Evolutionary conservation across 2,888 invertebrate species (phyloP).

Genomic region (Drosophila aldrichi): DNA sequence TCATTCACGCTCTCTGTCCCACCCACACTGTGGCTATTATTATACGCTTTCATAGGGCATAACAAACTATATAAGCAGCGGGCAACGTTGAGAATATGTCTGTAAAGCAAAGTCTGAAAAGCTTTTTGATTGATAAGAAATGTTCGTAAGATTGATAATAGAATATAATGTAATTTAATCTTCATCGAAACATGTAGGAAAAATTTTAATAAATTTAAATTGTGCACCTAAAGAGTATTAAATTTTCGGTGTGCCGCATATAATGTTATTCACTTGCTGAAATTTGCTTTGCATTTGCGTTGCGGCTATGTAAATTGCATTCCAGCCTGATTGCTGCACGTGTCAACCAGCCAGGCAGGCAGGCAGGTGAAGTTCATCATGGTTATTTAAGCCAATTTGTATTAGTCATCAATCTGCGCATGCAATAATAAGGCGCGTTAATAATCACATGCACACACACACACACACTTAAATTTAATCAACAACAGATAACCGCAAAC

Average conservation of each 20-base stretch:
- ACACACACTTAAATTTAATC: constrained; percentile 42
- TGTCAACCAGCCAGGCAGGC: constrained; percentile 18
- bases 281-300: constrained; percentile 58
- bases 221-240: neutral
- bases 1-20: neutral
- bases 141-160: no score
- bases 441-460: constrained; percentile 29
- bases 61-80: neutral
- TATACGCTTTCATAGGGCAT: neutral
- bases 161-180: no score
- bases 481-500: constrained; percentile 44
- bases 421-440: constrained; percentile 47
- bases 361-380: constrained; percentile 39
- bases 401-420: constrained; percentile 53
- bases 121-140: no score
- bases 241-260: neutral
- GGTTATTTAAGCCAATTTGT: constrained; percentile 61
- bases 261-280: constrained; percentile 8
- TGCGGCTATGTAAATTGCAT: constrained; percentile 55
- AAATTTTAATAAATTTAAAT: no score
- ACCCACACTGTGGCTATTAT: constrained; percentile 13
- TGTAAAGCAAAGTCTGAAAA: neutral
- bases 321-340: constrained; percentile 40
- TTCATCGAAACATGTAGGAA: no score
- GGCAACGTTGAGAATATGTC: neutral